Percentiles rank a stretch among this genome's conserved stretches.
Evolutionary conservation across 1,140 invertebrate species (phyloP).

Genomic region (Phymorhynchus buccinoides): DNA sequence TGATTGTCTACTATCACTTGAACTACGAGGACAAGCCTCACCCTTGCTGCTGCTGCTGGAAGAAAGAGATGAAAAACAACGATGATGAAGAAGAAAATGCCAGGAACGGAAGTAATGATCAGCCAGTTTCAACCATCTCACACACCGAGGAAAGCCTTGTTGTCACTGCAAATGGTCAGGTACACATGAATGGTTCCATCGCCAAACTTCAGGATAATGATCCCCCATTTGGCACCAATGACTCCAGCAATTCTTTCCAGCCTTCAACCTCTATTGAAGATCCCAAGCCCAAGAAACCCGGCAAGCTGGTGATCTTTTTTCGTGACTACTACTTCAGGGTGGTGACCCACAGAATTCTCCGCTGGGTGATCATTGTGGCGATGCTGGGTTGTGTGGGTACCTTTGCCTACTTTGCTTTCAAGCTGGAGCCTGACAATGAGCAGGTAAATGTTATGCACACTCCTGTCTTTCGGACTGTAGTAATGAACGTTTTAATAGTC

Average conservation of each 20-base stretch:
- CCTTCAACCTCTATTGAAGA: background rate
- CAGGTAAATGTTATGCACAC: slow-evolving; percentile 48
- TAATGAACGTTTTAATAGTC: too few species aligned
- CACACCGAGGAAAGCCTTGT: too few species aligned
- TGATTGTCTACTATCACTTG: slow-evolving; percentile 61
- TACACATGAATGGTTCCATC: too few species aligned
- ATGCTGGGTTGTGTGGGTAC: slow-evolving; percentile 39
- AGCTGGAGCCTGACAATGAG: slow-evolving; percentile 55
- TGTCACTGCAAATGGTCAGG: too few species aligned
- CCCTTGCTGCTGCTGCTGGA: slow-evolving; percentile 40
- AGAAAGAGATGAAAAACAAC: slow-evolving; percentile 19
- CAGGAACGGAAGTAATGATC: background rate
- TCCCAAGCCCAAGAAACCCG: background rate
- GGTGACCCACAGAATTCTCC: slow-evolving; percentile 48
- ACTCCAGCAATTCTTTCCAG: background rate
- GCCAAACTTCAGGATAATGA: too few species aligned
- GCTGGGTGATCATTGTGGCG: slow-evolving; percentile 51
- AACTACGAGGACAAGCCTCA: slow-evolving; percentile 40
- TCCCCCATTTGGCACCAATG: background rate
- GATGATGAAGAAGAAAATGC: background rate
- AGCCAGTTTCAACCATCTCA: too few species aligned
- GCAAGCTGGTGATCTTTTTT: slow-evolving; percentile 49
- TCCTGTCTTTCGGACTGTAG: too few species aligned
- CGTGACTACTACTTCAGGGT: slow-evolving; percentile 47
- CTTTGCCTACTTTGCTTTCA: slow-evolving; percentile 48